Conservation (phyloP, 2,888 invertebrate species). For the Lottia gigantea region DNA sequence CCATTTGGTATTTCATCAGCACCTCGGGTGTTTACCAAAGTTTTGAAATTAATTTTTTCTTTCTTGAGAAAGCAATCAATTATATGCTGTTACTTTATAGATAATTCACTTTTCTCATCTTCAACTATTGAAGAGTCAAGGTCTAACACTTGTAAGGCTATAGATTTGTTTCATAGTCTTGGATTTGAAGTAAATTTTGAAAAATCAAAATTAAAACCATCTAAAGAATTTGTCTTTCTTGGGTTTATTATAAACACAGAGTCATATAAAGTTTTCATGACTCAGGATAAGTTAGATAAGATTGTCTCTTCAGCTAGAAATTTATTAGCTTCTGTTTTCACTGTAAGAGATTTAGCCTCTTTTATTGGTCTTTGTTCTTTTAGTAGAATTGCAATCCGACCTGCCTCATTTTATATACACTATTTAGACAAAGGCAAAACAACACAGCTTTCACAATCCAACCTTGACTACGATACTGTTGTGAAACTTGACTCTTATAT, state of each 20-base stretch:
- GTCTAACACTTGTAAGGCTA: too few species aligned
- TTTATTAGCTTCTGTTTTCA: too few species aligned
- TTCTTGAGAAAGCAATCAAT: neutral
- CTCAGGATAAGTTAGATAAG: too few species aligned
- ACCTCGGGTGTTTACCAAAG: neutral
- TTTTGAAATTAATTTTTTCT: neutral
- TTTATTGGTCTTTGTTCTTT: neutral
- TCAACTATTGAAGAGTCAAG: too few species aligned
- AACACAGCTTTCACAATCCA: neutral
- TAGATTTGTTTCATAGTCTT: too few species aligned
- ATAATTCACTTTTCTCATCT: too few species aligned
- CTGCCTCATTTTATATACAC: neutral
- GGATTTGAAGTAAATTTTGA: neutral
- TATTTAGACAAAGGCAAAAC: neutral
- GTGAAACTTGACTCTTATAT: neutral
- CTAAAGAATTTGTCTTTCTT: neutral
- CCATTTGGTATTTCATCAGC: slow-evolving; percentile 1
- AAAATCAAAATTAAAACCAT: neutral
- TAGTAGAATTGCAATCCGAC: neutral
- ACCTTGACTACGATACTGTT: neutral
- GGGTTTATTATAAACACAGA: neutral
- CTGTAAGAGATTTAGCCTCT: neutral
- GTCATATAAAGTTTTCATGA: neutral
- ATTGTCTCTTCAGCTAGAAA: too few species aligned
- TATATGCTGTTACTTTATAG: neutral